Percentiles rank a stretch among this genome's conserved stretches.
These are phyloP conservation scores for Butorides virescens DNA, from an alignment of 2,113 vertebrate species.

Conservation along the genomic window DNA sequence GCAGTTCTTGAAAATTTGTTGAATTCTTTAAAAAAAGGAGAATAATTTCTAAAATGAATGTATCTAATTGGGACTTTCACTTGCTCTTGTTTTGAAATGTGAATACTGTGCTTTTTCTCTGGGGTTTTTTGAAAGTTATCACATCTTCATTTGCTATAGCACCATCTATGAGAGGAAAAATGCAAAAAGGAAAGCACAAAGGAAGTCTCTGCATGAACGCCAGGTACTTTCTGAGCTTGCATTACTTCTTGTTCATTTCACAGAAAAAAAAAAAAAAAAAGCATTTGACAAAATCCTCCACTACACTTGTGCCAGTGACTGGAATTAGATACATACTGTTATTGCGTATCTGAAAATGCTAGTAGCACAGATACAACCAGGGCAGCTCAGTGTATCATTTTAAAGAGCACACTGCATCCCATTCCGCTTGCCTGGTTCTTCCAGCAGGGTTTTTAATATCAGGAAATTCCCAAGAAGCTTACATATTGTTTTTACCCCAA, in stretches of 20 bases:
- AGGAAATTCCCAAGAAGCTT: neutral
- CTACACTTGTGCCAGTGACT: neutral
- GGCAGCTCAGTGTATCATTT: neutral
- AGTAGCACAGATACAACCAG: neutral
- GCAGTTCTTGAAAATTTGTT: neutral
- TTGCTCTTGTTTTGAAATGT: neutral
- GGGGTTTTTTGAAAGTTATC: neutral
- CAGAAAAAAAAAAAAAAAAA: neutral
- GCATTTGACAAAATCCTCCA: neutral
- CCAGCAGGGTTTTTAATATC: neutral
- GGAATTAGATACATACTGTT: neutral
- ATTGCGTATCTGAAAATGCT: neutral
- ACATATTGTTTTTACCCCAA: neutral
- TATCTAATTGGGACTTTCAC: neutral
- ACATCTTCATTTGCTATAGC: neutral
- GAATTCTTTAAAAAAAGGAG: neutral
- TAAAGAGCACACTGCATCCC: neutral
- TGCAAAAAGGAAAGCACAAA: neutral
- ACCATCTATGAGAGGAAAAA: neutral
- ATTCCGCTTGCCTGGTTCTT: neutral
- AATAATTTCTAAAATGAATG: neutral
- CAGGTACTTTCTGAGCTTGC: neutral
- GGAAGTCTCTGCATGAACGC: neutral
- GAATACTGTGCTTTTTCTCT: neutral
- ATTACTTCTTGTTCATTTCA: neutral